Base-by-base conservation (phyloP, 2,888 invertebrate genomes). In the Malachius bipustulatus region DNA sequence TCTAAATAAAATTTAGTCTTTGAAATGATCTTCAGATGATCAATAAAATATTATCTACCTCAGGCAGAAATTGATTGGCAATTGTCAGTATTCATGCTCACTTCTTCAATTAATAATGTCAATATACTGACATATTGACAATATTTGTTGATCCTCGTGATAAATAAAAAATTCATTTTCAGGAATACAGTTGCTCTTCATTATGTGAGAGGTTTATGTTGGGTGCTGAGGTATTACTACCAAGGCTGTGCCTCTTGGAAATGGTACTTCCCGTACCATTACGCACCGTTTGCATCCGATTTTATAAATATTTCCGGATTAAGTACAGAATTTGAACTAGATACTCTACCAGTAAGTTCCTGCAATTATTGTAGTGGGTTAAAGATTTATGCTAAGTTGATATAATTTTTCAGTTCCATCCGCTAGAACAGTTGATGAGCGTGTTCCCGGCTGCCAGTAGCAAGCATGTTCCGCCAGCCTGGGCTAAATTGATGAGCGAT, bases 261-360 rank as follows among this genome's bases (percentile, higher is more conserved):
- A 65, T 98, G 98, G 98, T 98, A 94, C 67, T 98, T 91, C 65
- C 98, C 98, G 0, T 98, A 93, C 63, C 98, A 98, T 66, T 98
- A 99, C 68, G 97, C 98, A 11, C 98, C 98, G 4, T 98, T 98
- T 66, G 98, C 98, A 3, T 96, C 96, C 0, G 98, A 99, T 69
- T 98, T 99, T 66, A 74, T 88, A 39, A 87, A 93, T 58, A 82
- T 98, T 36, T 75, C 77, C 35, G 83, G 85, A 1, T 66, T 93
- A 1, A 80, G 83, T 30, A 85, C 87, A 2, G 75, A 79, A 57
- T 99, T 98, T 62, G 87, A 88, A 57, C 77, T 70, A 54, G 81
- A 77, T 35, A 94, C 96, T 1, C 68, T 75, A 57, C 98, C 98
- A 41, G 89, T 88, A 63, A 72, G 29, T 28, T 11, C 36, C 32